Base-by-base conservation (phyloP, 2,113 vertebrate genomes). In the Thomomys bottae region DNA sequence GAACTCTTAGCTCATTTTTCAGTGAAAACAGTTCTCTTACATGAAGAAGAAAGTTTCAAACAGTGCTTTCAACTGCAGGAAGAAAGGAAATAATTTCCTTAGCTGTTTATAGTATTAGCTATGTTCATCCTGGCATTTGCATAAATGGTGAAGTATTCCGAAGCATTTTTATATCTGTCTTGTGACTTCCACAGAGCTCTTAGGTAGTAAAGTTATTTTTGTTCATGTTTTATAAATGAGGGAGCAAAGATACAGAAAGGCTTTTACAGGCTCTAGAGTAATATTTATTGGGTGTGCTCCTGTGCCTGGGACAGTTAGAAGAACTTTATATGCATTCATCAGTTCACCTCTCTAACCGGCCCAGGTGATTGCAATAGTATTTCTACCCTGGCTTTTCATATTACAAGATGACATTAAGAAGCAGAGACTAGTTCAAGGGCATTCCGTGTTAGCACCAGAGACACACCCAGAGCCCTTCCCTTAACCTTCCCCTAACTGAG, bases 11-110 rank as follows among this genome's bases (percentile, higher is more conserved):
- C 32, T 94, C 18, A n/a, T n/a, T 61, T 81, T 87, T 71, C 30
- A 71, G 73, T 85, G 88, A 78, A n/a, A 88, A 36, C 5, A 18
- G 89, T 96, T 88, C 63, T 94, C 54, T 63, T 92, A 63, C 18
- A 66, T 14, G 49, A 70, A 87, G 42, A 91, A 82, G 49, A 63
- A 89, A 61, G 34, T 49, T 72, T 85, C n/a, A 67, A 94, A 91
- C 79, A 80, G 45, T 68, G 45, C 28, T 87, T 91, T 75, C 34
- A 36, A 38, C 7, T 54, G 59, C 84, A 95, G 15, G 36, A 71
- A 89, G 54, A 45, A 87, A 84, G 72, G 38, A 81, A 79, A 71
- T 28, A 45, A 32, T 78, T 82, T 93, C 75, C 57, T 70, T 88
- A 90, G 49, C 18, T 42, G 11, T 73, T 86, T 0, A 8, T 59